These are phyloP conservation scores for Dunckerocampus dactyliophorus DNA, from an alignment of 2,113 vertebrate species.

Conservation along the genomic window DNA sequence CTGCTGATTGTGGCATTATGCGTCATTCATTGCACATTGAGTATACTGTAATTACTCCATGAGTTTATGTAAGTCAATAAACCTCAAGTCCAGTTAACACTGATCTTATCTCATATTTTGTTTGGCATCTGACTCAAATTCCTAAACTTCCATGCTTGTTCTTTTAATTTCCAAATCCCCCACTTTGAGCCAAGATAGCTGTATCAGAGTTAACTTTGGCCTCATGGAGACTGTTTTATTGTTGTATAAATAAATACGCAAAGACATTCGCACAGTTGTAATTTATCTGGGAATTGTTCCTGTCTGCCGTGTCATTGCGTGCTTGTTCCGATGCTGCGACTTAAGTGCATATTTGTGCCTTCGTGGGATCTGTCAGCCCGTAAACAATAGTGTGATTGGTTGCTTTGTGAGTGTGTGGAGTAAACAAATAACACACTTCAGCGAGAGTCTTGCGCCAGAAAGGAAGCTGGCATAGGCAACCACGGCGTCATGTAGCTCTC, in stretches of 20 bases:
- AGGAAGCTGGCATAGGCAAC: constrained; percentile 55
- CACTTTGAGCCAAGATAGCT: constrained; percentile 6
- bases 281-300: constrained; percentile 56
- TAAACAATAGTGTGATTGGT: constrained; percentile 63
- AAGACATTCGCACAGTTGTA: constrained; percentile 40
- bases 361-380: constrained; percentile 44
- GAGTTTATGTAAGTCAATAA: neutral
- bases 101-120: constrained; percentile 50
- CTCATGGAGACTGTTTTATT: constrained; percentile 32
- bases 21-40: neutral
- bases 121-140: constrained; percentile 44
- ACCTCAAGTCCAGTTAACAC: constrained; percentile 6
- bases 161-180: constrained; percentile 26
- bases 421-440: constrained; percentile 69
- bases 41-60: neutral
- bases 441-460: constrained; percentile 49
- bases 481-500: constrained; percentile 59
- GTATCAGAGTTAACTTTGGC: constrained; percentile 24
- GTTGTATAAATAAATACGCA: constrained; percentile 54
- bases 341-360: constrained; percentile 60
- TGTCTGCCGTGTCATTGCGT: constrained; percentile 42
- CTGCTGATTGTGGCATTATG: constrained; percentile 6
- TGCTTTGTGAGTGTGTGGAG: constrained; percentile 36
- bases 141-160: constrained; percentile 30
- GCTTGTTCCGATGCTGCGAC: constrained; percentile 60